Percentiles rank a stretch among this genome's conserved stretches.
These are phyloP conservation scores for Heliopora coerulea DNA, from an alignment of 92 coral and sea anemone genomes.

Conservation along the genomic window DNA sequence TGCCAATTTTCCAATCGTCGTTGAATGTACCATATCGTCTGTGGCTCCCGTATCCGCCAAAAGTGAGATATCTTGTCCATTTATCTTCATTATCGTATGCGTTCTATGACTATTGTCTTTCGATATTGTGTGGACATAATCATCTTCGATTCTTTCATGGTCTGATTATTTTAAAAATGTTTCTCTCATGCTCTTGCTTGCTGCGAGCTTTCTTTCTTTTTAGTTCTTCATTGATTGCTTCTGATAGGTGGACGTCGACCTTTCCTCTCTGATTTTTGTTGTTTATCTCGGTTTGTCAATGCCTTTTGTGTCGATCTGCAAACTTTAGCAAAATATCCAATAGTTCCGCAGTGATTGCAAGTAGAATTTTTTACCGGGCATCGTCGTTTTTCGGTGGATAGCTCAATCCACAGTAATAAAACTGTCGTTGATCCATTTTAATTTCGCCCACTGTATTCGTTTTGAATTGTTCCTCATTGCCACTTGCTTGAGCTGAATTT, in stretches of 20 bases:
- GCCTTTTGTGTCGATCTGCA: slow-evolving; percentile 22
- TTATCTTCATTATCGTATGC: slow-evolving; percentile 20
- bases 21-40: too few species aligned
- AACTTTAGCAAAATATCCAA: slow-evolving; percentile 39
- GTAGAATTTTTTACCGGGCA: slow-evolving; percentile 30
- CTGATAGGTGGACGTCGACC: slow-evolving; percentile 4
- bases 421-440: not conserved
- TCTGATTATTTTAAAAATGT: not conserved
- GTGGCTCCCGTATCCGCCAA: slow-evolving; percentile 39
- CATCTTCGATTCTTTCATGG: slow-evolving; percentile 21
- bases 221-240: not conserved
- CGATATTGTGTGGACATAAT: slow-evolving; percentile 5
- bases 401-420: slow-evolving; percentile 29
- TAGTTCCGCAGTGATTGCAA: slow-evolving; percentile 30
- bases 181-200: slow-evolving; percentile 5
- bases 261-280: not conserved
- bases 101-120: slow-evolving; percentile 14
- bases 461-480: slow-evolving; percentile 2
- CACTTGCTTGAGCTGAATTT: slow-evolving; percentile 10
- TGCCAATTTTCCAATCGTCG: not conserved
- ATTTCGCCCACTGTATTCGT: not conserved
- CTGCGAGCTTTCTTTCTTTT: slow-evolving; percentile 2
- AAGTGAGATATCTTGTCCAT: slow-evolving; percentile 13
- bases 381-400: slow-evolving; percentile 32
- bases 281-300: not conserved